Evolutionary conservation across 35 echinoderm and acorn worm species (phyloP).

Genomic region (Hemicentrotus pulcherrimus): DNA sequence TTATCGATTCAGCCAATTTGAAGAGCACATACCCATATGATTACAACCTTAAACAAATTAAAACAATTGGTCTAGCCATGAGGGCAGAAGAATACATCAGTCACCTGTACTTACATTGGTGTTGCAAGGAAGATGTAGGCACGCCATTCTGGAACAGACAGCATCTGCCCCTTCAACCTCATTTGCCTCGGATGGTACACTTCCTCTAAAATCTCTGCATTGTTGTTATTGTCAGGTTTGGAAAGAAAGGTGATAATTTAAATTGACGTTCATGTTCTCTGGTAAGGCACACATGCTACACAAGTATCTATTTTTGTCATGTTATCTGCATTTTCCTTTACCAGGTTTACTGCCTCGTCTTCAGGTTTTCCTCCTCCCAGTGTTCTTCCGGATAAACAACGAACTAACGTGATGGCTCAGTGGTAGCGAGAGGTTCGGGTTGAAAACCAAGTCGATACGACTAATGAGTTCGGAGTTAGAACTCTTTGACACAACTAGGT

Average conservation of each 20-base stretch:
- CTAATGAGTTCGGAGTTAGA: too few species aligned
- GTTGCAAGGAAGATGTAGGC: conserved; percentile 82
- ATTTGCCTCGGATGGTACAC: conserved; percentile 77
- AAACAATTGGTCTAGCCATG: too few species aligned
- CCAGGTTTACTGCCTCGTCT: background rate
- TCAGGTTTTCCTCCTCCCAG: background rate
- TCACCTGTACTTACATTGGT: conserved; percentile 72
- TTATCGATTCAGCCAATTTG: too few species aligned
- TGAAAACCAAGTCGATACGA: too few species aligned
- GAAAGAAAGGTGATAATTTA: background rate
- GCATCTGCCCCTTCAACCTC: conserved; percentile 89
- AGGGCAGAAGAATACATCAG: too few species aligned
- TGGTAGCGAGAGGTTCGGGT: too few species aligned
- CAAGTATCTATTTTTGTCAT: background rate
- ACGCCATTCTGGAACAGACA: conserved; percentile 67
- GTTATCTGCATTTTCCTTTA: background rate
- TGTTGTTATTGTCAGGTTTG: background rate
- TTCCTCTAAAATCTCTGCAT: conserved; percentile 80
- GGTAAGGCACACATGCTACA: background rate
- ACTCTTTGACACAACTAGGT: too few species aligned
- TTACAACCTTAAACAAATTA: too few species aligned
- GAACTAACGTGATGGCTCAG: too few species aligned
- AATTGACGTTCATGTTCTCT: background rate
- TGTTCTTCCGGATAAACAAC: too few species aligned
- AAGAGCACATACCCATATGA: too few species aligned